These are phyloP conservation scores for Nycticryphes semicollaris DNA, from an alignment of 2,113 vertebrate genomes.

Conservation along the genomic window DNA sequence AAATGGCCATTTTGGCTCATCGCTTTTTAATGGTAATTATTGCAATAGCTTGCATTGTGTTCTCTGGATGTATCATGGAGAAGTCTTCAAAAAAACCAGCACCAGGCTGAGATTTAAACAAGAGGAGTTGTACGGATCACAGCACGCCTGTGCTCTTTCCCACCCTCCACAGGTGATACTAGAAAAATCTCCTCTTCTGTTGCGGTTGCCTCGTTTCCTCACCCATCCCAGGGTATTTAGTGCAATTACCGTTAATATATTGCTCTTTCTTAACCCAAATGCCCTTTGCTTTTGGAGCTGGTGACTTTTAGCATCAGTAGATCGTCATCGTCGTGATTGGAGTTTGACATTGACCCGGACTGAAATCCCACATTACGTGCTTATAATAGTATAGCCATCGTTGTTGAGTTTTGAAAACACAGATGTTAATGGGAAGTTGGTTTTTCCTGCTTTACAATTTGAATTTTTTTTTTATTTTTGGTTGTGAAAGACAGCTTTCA, in stretches of 20 bases:
- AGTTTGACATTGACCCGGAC: neutral
- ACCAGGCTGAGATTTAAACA: neutral
- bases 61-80: neutral
- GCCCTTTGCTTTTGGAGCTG: neutral
- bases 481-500: neutral
- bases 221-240: neutral
- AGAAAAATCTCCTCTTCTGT: neutral
- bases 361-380: neutral
- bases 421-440: neutral
- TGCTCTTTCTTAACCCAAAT: too few relatives aligned
- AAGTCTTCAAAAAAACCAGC: neutral
- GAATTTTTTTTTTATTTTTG: neutral
- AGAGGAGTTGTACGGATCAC: neutral
- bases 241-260: accelerated
- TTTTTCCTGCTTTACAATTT: neutral
- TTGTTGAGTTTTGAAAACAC: neutral
- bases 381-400: accelerated
- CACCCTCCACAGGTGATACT: neutral
- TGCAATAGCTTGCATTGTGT: neutral
- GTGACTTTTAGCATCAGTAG: neutral
- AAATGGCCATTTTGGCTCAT: neutral
- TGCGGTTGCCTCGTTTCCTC: accelerated
- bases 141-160: neutral
- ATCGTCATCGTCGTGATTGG: accelerated
- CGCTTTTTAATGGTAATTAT: neutral